These are phyloP conservation scores for Diadema setosum DNA, from an alignment of 35 echinoderm and acorn worm genomes.

Conservation along the genomic window DNA sequence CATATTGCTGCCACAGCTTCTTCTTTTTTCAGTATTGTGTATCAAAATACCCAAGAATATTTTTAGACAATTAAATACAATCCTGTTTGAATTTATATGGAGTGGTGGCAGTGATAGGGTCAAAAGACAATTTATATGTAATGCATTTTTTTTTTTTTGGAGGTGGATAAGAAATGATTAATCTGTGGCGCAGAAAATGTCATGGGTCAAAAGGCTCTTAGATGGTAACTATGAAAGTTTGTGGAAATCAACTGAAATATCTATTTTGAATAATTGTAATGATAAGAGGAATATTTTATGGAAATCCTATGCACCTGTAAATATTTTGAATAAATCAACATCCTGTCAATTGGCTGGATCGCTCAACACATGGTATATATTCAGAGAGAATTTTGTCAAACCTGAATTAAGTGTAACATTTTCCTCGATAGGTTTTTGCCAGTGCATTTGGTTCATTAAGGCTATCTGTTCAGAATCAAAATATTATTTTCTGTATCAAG, in stretches of 20 bases:
- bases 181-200: neutral
- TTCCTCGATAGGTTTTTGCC: no score
- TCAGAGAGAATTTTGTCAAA: neutral
- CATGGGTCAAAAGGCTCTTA: neutral
- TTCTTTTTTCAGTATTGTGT: neutral
- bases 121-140: no score
- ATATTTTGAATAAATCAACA: neutral
- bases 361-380: neutral
- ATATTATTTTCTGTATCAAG: no score
- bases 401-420: no score
- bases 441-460: no score
- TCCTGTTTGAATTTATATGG: neutral
- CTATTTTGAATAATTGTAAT: neutral
- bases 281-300: neutral
- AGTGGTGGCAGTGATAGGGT: neutral
- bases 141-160: neutral
- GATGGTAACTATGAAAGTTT: neutral
- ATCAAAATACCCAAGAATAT: neutral
- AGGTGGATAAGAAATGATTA: neutral
- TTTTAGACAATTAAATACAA: neutral
- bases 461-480: no score
- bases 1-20: neutral
- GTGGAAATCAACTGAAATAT: neutral
- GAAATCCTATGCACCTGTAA: neutral
- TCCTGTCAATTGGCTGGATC: neutral